phyloP scores from a whole-genome alignment of 2,888 invertebrate genomes.

The Glaucopsyche alexis region DNA sequence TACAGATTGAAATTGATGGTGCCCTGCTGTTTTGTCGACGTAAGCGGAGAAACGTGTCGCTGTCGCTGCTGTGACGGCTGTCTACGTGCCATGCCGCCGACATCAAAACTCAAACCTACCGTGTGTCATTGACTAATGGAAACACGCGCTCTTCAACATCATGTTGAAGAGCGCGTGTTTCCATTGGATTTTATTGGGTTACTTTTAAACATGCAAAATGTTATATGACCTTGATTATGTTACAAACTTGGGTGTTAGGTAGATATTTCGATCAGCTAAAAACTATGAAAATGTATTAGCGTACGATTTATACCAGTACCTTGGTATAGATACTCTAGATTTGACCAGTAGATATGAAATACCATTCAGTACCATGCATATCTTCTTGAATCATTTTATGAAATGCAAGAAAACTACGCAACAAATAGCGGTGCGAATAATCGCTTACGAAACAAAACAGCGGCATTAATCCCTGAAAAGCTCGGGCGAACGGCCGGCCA shows the following conservation, averaged over 20 bases:
- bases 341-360: neutral
- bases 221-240: too few relatives aligned
- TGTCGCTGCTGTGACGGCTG: slow-evolving; percentile 5
- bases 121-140: neutral
- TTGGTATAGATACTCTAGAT: too few relatives aligned
- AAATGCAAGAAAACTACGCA: slow-evolving; percentile 6
- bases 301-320: too few relatives aligned
- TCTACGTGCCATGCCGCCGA: neutral
- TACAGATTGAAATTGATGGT: neutral
- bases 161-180: too few relatives aligned
- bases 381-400: too few relatives aligned
- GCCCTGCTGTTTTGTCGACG: neutral
- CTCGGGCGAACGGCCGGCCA: slow-evolving; percentile 58
- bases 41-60: neutral
- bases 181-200: too few relatives aligned
- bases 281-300: too few relatives aligned
- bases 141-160: neutral
- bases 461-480: slow-evolving; percentile 30
- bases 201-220: too few relatives aligned
- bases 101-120: too few relatives aligned
- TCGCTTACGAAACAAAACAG: slow-evolving; percentile 30
- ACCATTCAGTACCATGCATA: neutral
- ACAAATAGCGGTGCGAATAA: slow-evolving; percentile 7
- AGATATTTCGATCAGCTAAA: too few relatives aligned
- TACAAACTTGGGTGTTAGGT: too few relatives aligned